A percentile compares a stretch with the other conserved stretches of the same genome.
Conservation (phyloP, 2,888 invertebrate species). For the Ommatoiulus sabulosus region DNA sequence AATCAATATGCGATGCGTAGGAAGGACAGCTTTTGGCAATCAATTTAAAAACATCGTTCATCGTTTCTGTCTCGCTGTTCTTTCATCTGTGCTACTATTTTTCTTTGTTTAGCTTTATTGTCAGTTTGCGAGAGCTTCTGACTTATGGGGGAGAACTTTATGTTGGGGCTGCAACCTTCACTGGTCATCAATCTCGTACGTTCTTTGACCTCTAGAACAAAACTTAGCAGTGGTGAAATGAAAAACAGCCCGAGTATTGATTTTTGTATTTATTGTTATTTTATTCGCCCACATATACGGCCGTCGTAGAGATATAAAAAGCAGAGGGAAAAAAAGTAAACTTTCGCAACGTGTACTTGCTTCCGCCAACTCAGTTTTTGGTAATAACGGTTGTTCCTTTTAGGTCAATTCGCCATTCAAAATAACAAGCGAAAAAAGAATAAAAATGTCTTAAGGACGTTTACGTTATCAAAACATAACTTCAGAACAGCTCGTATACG, state of each 20-base stretch:
- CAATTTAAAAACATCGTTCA: constrained; percentile 26
- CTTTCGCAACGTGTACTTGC: background rate
- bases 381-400: constrained; percentile 19
- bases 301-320: background rate
- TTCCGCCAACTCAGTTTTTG: background rate
- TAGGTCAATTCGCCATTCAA: background rate
- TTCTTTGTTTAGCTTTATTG: constrained; percentile 47
- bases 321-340: background rate
- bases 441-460: background rate
- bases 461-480: background rate
- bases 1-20: background rate
- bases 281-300: background rate
- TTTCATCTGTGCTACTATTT: constrained; percentile 44
- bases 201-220: constrained; percentile 30
- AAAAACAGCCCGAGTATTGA: constrained; percentile 24
- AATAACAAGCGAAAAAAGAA: background rate
- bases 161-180: constrained; percentile 25
- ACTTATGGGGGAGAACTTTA: constrained; percentile 33
- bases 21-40: background rate
- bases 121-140: constrained; percentile 30
- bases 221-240: constrained; percentile 15
- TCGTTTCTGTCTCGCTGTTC: constrained; percentile 12
- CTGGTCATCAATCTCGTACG: constrained; percentile 18
- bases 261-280: constrained; percentile 44
- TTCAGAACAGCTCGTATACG: background rate